Evolutionary conservation across 2,888 invertebrate species (phyloP).

Genomic region (Carpatolechia fugitivella): DNA sequence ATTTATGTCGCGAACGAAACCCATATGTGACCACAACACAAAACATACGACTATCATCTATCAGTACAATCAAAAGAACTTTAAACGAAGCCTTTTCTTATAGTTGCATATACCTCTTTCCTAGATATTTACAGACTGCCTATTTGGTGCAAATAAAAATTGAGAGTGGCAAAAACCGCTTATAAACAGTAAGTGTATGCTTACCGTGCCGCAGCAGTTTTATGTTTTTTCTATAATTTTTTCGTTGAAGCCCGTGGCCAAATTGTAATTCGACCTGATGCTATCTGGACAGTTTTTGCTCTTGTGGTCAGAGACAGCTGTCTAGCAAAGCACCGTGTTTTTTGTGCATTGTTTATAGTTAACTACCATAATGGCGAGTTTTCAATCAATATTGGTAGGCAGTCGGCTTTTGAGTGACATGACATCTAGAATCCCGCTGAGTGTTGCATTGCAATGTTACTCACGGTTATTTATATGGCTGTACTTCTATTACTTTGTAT

Average conservation of each 20-base stretch:
- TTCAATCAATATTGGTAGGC: neutral
- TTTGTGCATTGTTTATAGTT: slow-evolving; percentile 60
- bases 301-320: slow-evolving; percentile 76
- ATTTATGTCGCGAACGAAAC: slow-evolving; percentile 34
- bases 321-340: slow-evolving; percentile 54
- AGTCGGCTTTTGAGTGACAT: slow-evolving; percentile 1
- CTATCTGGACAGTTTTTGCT: slow-evolving; percentile 72
- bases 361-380: slow-evolving; percentile 39
- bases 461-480: neutral
- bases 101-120: slow-evolving; percentile 31
- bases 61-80: neutral
- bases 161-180: slow-evolving; percentile 45
- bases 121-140: too few species aligned
- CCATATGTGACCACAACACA: neutral
- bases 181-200: slow-evolving; percentile 57
- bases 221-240: slow-evolving; percentile 43
- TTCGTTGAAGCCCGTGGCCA: slow-evolving; percentile 58
- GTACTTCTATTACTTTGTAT: too few species aligned
- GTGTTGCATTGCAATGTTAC: neutral
- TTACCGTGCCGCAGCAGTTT: slow-evolving; percentile 54
- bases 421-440: slow-evolving; percentile 2
- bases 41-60: neutral
- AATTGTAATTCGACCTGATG: slow-evolving; percentile 75
- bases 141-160: slow-evolving; percentile 39
- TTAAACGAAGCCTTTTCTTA: neutral